Evolutionary conservation across 2,888 invertebrate genomes (phyloP), one percentile per base, ranked within the genome.

Genomic region (Eristalis tenax): DNA sequence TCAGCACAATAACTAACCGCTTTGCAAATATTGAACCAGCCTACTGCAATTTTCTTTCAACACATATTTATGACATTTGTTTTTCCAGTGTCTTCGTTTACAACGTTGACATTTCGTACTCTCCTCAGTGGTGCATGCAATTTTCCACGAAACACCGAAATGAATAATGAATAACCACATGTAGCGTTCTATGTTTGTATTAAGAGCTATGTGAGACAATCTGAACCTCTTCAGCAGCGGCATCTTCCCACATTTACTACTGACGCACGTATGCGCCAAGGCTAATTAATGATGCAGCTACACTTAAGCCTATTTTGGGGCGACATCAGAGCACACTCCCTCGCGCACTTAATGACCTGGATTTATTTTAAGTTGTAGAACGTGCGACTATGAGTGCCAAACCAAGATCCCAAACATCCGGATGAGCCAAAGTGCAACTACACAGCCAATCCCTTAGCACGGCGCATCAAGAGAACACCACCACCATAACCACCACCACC

Each of bases 281-380:
- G 66, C 75, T 83, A 87, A 83, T 87, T 83, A 87, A 87, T 87
- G 79, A 83, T 71, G 43, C 59, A 43, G 79, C 83, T 83, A 56
- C 79, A 79, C 83, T 83, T 87, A 83, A 76, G 68, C 78, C 76
- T 83, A 87, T 83, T 87, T 83, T 73, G 68, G 65, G 76, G 75
- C 76, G 23, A 63, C 63, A 63, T 66, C 66, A 50, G 59, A 56
- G 40, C 65, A 59, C 70, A 63, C 59, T 59, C 61, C 35, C 61
- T 64, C 64, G 43, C 78, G 32, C 82, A 35, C 78, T 83, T 87
- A 87, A 87, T 87, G 87, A 87, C 87, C 87, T 79, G 87, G 87
- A 87, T 87, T 87, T 87, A 87, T 87, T 87, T 87, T 83, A 83
- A 83, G 79, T 87, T 83, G 78, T 83, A 76, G 56, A 87, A 87